Conservation (phyloP, 2,888 invertebrate species). For the Rhagophthalmus giganteus region DNA sequence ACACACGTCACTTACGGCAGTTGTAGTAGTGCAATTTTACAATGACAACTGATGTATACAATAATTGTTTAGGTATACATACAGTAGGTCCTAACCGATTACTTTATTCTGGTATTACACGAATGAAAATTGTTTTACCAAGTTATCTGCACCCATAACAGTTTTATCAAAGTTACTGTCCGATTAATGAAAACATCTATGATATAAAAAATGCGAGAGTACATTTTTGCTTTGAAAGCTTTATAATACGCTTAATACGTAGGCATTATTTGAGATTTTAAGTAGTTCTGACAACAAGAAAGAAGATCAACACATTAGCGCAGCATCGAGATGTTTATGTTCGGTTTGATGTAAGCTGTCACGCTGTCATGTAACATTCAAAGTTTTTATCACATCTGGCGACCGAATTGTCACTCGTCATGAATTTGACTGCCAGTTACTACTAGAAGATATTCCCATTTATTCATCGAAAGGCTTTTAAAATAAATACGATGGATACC, state of each 20-base stretch:
- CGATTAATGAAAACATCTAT: too few relatives aligned
- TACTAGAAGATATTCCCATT: conserved; percentile 13
- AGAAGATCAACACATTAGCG: conserved; percentile 50
- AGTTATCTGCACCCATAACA: not conserved
- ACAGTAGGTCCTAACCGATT: too few relatives aligned
- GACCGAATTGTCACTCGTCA: conserved; percentile 44
- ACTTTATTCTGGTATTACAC: too few relatives aligned
- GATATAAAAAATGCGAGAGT: too few relatives aligned
- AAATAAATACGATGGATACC: conserved; percentile 9
- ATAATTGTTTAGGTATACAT: too few relatives aligned
- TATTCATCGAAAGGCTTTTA: conserved; percentile 27
- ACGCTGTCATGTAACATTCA: conserved; percentile 46
- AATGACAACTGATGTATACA: too few relatives aligned
- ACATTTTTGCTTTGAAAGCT: too few relatives aligned
- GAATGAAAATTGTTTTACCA: not conserved
- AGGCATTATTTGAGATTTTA: conserved; percentile 36
- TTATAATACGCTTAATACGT: too few relatives aligned
- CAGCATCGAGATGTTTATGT: conserved; percentile 45
- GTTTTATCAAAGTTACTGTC: too few relatives aligned
- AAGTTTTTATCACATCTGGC: conserved; percentile 44
- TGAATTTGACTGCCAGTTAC: conserved; percentile 20
- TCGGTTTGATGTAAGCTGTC: conserved; percentile 51
- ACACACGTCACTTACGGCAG: too few relatives aligned
- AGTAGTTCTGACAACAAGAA: conserved; percentile 42
- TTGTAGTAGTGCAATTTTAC: too few relatives aligned